Base-by-base conservation (phyloP, 2,797 vertebrate genomes). In the Catostomus latipinnis region DNA sequence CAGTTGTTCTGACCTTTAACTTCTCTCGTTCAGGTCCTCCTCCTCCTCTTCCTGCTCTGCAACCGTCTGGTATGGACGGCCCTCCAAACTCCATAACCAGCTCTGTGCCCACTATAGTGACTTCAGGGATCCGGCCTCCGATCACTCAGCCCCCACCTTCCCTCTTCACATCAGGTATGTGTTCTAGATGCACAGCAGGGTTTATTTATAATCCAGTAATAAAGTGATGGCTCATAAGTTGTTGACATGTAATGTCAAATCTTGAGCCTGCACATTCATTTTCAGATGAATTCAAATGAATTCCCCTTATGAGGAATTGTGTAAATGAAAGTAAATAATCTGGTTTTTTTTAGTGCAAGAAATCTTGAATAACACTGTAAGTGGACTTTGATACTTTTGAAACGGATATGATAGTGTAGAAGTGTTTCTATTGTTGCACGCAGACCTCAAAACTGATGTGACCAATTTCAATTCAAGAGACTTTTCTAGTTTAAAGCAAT, bases 21-120 rank as follows among this genome's bases (percentile, higher is more conserved):
- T 45, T 52, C 22, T 76, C 12, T 67, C 72, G 65, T 72, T 77
- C 16, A 99, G 98, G 97, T 87, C 97, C 97, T 76, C 97, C 97
- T 74, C 97, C 97, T 86, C 97, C 97, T 0, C 95, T 98, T 86
- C 97, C 96, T 84, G 96, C 96, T 11, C 85, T 98, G 65, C 97
- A 98, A 84, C 96, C 96, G 46, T 94, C 96, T 83, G 96, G 96
- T 80, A 98, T 99, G 96, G 97, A 98, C 84, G 95, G 93, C 52
- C 97, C 98, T 73, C 98, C 97, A 71, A 98, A 94, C 83, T 97
- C 97, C 81, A 96, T 97, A 80, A 96, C 97, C 84, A 98, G 96
- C 90, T 95, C 97, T 46, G 97, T 99, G 88, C 97, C 97, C 84
- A 95, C 96, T 69, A 96, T 98, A 67, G 96, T 99, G 84, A 97